These are phyloP conservation scores for Discoglossus pictus DNA, from an alignment of 2,797 vertebrate species.

Conservation along the genomic window DNA sequence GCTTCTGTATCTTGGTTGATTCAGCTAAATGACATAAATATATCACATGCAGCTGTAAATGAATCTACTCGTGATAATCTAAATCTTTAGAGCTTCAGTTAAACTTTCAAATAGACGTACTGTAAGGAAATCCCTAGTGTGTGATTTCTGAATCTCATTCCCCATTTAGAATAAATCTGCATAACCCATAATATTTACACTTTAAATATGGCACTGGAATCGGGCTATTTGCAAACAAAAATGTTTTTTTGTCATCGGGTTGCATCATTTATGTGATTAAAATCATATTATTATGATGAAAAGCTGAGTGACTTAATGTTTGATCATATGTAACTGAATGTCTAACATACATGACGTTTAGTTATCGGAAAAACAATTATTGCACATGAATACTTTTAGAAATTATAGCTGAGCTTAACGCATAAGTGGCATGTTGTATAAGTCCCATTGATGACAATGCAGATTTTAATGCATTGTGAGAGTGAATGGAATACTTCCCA, in stretches of 20 bases:
- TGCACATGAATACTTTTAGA: no score
- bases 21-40: conserved; percentile 44
- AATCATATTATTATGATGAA: no score
- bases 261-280: not conserved
- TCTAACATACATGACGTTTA: not conserved
- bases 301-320: not conserved
- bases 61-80: conserved; percentile 47
- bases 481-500: no score
- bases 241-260: not conserved
- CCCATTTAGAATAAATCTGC: not conserved
- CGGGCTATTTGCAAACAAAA: not conserved
- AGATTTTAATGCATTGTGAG: no score
- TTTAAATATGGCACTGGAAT: not conserved
- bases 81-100: conserved; percentile 24
- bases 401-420: no score
- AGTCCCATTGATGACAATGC: no score
- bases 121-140: not conserved
- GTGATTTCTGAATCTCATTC: not conserved
- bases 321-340: not conserved
- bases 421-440: no score
- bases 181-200: not conserved
- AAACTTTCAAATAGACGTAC: not conserved
- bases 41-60: conserved; percentile 19
- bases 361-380: no score
- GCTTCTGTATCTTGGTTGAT: conserved; percentile 44